Percentiles rank a stretch among this genome's conserved stretches.
Evolutionary conservation across 2,113 vertebrate genomes (phyloP).

Genomic region (Pantherophis guttatus): DNA sequence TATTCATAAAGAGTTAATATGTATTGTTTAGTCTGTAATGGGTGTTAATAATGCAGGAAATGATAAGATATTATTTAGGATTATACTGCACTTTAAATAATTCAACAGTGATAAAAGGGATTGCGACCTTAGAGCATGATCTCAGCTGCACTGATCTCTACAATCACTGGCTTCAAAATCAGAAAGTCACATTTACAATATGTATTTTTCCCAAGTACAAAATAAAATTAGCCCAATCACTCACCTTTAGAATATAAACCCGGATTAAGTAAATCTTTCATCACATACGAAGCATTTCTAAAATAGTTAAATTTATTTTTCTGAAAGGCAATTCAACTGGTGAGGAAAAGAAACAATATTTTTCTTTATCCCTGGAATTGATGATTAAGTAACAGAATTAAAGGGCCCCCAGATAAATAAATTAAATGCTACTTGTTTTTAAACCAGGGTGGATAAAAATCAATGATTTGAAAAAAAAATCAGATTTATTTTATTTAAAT

Average conservation of each 20-base stretch:
- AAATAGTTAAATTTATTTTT: background rate
- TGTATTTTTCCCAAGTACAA: background rate
- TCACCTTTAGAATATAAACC: background rate
- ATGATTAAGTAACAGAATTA: background rate
- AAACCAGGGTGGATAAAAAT: background rate
- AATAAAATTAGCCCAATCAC: background rate
- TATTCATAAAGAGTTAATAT: background rate
- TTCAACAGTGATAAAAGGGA: background rate
- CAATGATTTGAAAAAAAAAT: too few species aligned
- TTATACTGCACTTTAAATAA: background rate
- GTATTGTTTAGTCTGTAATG: background rate
- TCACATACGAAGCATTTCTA: background rate
- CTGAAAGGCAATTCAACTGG: background rate
- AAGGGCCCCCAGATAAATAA: background rate
- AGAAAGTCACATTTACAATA: background rate
- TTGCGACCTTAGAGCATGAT: background rate
- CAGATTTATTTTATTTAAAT: too few species aligned
- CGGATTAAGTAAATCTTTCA: background rate
- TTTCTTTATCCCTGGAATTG: background rate
- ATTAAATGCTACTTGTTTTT: background rate
- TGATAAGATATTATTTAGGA: background rate
- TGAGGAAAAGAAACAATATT: background rate
- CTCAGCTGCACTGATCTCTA: background rate
- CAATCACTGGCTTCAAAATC: background rate
- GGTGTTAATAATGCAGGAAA: background rate